Conservation (phyloP, 2,888 invertebrate genomes). For the Thymelicus sylvestris region DNA sequence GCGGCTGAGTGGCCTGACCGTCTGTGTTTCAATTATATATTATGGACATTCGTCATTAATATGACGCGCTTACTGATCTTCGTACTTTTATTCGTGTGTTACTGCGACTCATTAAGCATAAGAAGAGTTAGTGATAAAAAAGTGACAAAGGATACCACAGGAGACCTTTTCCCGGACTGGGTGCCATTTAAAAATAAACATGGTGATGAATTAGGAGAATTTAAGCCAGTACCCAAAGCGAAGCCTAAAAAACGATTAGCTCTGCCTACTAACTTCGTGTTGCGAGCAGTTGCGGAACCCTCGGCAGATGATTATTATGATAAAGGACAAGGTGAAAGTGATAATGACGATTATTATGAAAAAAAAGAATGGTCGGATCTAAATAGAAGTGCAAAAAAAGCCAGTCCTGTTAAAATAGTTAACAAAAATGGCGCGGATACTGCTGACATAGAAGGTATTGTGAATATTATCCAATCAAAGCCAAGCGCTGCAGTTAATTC, state of each 20-base stretch:
- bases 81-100: conserved; percentile 49
- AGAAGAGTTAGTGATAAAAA: conserved; percentile 62
- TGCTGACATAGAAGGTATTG: conserved; percentile 70
- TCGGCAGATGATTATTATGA: conserved; percentile 68
- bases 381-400: conserved; percentile 52
- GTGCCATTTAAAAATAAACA: conserved; percentile 78
- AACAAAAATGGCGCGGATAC: conserved; percentile 48
- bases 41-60: conserved; percentile 45
- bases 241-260: conserved; percentile 75
- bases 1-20: conserved; percentile 57
- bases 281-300: conserved; percentile 66
- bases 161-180: conserved; percentile 75
- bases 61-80: conserved; percentile 45
- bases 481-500: conserved; percentile 50
- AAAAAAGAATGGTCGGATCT: conserved; percentile 75
- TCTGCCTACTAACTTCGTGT: conserved; percentile 64
- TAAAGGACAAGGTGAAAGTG: conserved; percentile 64
- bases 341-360: conserved; percentile 69
- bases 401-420: conserved; percentile 44
- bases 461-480: conserved; percentile 59
- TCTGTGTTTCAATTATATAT: conserved; percentile 44
- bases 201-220: conserved; percentile 70
- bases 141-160: conserved; percentile 61
- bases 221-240: conserved; percentile 60
- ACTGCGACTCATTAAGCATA: conserved; percentile 58